Conservation (phyloP, 2,113 vertebrate species). For the Vireo altiloquus region DNA sequence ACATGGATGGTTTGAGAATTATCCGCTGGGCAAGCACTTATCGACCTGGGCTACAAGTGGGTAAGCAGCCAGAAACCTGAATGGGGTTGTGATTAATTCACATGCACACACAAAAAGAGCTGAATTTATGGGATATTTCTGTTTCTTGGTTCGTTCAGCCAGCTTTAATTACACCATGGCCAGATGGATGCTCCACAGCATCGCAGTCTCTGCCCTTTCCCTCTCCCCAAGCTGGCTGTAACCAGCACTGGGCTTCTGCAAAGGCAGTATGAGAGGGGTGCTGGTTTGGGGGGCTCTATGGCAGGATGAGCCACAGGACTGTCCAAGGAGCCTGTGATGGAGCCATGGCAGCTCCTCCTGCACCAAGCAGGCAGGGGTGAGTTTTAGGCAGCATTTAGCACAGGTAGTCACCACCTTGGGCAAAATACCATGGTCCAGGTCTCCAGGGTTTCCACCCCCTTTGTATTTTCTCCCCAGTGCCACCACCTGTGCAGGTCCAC, state of each 20-base stretch:
- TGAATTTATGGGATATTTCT: neutral
- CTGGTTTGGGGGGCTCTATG: rapidly evolving
- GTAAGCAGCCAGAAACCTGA: neutral
- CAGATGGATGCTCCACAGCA: rapidly evolving
- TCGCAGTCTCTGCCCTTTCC: neutral
- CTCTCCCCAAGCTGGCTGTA: neutral
- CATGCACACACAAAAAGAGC: too few relatives aligned
- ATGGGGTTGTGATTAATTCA: neutral
- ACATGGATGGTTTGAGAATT: rapidly evolving
- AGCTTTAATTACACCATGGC: neutral
- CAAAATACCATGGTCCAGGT: rapidly evolving
- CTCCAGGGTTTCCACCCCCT: neutral
- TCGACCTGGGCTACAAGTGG: rapidly evolving
- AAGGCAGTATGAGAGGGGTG: neutral
- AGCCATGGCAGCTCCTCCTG: neutral
- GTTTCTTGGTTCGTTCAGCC: neutral
- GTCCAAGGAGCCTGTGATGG: rapidly evolving
- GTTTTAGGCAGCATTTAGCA: neutral
- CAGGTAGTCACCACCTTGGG: neutral
- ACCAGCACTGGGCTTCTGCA: neutral
- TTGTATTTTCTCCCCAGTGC: neutral
- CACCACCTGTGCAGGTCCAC: neutral
- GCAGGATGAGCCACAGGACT: neutral
- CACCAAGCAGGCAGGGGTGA: rapidly evolving
- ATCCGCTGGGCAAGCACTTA: rapidly evolving